A percentile compares a stretch with the other conserved stretches of the same genome.
These are phyloP conservation scores for Hycleus phaleratus DNA, from an alignment of 1,140 invertebrate species.

Conservation along the genomic window DNA sequence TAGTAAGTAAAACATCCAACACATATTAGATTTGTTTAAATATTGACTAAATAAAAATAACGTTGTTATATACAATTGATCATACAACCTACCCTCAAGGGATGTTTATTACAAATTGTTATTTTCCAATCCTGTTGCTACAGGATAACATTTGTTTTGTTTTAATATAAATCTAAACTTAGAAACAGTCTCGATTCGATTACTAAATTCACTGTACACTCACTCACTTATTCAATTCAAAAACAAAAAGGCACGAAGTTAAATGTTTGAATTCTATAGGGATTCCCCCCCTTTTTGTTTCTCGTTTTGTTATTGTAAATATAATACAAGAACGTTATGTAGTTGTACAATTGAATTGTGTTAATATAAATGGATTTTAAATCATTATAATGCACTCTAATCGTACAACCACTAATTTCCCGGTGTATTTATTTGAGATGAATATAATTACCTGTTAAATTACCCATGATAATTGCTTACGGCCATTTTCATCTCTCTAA, in stretches of 20 bases:
- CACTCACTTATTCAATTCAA: too few species aligned
- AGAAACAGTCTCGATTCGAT: conserved; percentile 9
- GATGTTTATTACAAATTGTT: too few species aligned
- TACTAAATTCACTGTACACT: too few species aligned
- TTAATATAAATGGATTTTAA: not conserved
- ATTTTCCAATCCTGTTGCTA: too few species aligned
- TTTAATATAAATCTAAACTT: conserved; percentile 25
- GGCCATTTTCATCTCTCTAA: conserved; percentile 2
- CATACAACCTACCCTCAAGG: too few species aligned
- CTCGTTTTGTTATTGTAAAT: too few species aligned
- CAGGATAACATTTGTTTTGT: conserved; percentile 22
- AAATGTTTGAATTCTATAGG: conserved; percentile 32
- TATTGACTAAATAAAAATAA: conserved; percentile 7
- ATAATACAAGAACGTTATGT: too few species aligned
- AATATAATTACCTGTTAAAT: conserved; percentile 20
- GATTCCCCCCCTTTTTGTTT: conserved; percentile 13
- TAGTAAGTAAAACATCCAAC: conserved; percentile 40
- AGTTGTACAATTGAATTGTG: not conserved
- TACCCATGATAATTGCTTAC: conserved; percentile 14
- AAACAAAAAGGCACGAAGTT: conserved; percentile 18
- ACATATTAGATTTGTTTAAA: conserved; percentile 19
- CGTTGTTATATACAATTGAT: too few species aligned
- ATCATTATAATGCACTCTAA: conserved; percentile 8
- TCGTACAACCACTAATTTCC: conserved; percentile 15
- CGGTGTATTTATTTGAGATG: conserved; percentile 15